Conservation (phyloP, 2,113 vertebrate species). For the Cyprinus carpio region DNA sequence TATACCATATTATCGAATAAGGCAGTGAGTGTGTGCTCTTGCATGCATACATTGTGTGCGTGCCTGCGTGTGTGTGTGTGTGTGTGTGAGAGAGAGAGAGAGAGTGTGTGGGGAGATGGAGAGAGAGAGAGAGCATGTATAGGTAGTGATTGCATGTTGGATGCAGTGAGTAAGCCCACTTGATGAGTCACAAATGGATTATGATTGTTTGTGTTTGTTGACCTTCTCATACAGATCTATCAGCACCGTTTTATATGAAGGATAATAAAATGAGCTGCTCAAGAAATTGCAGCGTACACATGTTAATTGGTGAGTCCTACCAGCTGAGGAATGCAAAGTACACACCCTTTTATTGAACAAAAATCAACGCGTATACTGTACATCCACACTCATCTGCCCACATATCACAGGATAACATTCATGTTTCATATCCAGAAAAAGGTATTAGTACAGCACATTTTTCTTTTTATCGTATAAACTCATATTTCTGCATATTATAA, state of each 20-base stretch:
- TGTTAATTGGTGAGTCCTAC: neutral
- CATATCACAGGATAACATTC: neutral
- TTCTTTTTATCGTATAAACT: neutral
- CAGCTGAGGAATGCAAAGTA: neutral
- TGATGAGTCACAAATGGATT: slow-evolving; percentile 37
- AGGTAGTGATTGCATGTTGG: neutral
- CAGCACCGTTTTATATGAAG: neutral
- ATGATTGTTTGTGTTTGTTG: slow-evolving; percentile 16
- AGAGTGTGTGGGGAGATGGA: no score
- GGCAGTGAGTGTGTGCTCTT: neutral
- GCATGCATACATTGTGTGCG: neutral
- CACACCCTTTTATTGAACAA: neutral
- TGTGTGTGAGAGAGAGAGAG: no score
- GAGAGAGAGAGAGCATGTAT: no score
- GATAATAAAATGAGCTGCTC: neutral
- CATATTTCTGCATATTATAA: no score
- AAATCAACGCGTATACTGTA: neutral
- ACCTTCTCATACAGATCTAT: slow-evolving; percentile 13
- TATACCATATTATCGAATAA: neutral
- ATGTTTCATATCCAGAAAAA: neutral
- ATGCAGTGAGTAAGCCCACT: slow-evolving; percentile 10
- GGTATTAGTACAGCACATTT: neutral
- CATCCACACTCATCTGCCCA: neutral
- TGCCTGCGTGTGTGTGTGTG: neutral
- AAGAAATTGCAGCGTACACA: neutral